Evolutionary conservation across 1,140 invertebrate species (phyloP), one percentile per base, ranked within the genome.

Genomic region (Drosophila setifemur): DNA sequence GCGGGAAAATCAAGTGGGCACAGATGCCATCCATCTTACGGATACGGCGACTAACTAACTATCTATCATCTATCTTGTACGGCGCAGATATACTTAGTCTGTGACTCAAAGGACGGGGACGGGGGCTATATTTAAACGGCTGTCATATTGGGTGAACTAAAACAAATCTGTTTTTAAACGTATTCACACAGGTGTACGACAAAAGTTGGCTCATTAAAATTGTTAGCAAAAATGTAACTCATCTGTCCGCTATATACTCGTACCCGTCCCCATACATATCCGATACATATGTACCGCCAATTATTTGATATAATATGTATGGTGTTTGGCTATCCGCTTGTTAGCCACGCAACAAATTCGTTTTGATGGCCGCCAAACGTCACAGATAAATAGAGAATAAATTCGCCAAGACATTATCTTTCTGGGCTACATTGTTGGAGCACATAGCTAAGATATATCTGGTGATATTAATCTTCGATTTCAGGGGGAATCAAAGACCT

Each of bases 131-230:
- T 42, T 85, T 83, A 83, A 83, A 83, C 35, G 54, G 18, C 54
- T 82, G 75, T 81, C 77, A 53, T 49, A 16, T 61, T 69, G 39
- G 52, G 35, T 33, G 40, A 77, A 66, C 68, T 55, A 54, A 82
- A 83, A 85, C 40, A 85, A 86, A 85, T 85, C 79, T 79, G 66
- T 85, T 86, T 86, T 83, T 85, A 85, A 85, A 85, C 79, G 81
- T 55, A 86, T 85, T 79, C 55, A 53, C 79, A 85, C 79, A 85
- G 79, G 79, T 85, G 79, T 86, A 85, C 26, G 66, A 68, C 74
- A 75, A 54, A 75, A 79, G 70, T 86, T 86, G 79, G 66, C 79
- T 85, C 81, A 85, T 85, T 85, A 86, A 85, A 85, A 86, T 85
- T 67, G 79, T 85, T 83, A 83, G 79, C 78, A 63, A 73, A 39